Base-by-base conservation (phyloP, 53 echinoderm and acorn worm species). In the Holothuria scabra region DNA sequence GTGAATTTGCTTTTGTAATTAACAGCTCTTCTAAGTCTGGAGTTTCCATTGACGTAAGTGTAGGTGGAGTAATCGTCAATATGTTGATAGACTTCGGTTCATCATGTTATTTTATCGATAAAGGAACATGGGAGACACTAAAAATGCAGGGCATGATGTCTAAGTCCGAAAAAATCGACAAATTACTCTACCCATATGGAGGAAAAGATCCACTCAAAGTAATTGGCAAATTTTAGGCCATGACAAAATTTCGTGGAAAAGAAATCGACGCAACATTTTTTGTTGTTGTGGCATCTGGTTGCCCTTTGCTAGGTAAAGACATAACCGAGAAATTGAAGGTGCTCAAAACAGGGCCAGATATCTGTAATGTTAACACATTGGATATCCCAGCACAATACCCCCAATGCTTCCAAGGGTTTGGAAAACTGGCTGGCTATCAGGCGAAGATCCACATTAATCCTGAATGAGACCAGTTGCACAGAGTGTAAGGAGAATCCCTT, bases 31-130 rank as follows among this genome's bases (percentile, higher is more conserved):
- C 44, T 44, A 44, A 61, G 61, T 61, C 61, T 23, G 61, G 26
- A 4, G 61, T n/a, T 61, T 23, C 26, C 4, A 61, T 61, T 16
- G 10, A 44, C 44, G 44, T 44, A 44, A 10, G 10, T 5, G 61
- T 26, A 61, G 61, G 68, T 20, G 68, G 68, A 7, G 68, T 68
- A 20, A 60, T 82, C 19, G 19, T 88, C 21, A 59, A 82, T 57
- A 74, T 90, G 16, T 58, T 90, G 35, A 83, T 90, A 41, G 87
- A 90, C 34, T 82, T 74, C 61, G 90, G 87, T 14, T 83, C 87
- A 16, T 66, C 59, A 58, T 74, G 48, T 9, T 85, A 89, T 25
- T 59, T 90, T 12, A 86, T 86, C 56, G 86, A 87, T 75, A 57
- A 63, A 38, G 52, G 46, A 4, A 56, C 82, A 20, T 91, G 80